Base-by-base conservation (phyloP, 2,888 invertebrate species). In the Tuberolachnus salignus region DNA sequence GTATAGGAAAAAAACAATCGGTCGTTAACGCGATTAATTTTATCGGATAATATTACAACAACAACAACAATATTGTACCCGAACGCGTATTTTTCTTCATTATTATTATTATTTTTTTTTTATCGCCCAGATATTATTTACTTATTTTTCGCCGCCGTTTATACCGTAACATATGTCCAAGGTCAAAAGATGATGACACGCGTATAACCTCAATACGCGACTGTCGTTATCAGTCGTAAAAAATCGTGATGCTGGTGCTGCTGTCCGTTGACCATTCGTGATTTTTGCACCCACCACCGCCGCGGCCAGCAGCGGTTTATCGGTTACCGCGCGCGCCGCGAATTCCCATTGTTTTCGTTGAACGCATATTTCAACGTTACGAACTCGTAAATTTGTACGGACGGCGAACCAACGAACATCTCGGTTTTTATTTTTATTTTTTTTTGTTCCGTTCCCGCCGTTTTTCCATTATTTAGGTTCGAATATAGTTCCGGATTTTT, bases 11-110 rank as follows among this genome's bases (percentile, higher is more conserved):
- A 72, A 49, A 49, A 72, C 59, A 72, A 72, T 72, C 19, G 49
- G 59, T 49, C 59, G 59, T 72, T 59, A 59, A 72, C 71, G 59
- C 3, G 3, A 34, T 34, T 4, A 34, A 72, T 72, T 72, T 72
- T 2, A 46, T 61, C 19, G 71, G 26, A 49, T 49, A 49, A 14
- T 64, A 46, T 44, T 21, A 44, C 14, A 44, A 8, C 11, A 59
- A 1, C 10, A 2, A 64, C 14, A 3, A 3, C 2, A 14, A 16
- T 26, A 49, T 26, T 44, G 11, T 10, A 34, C 34, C 42, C 14
- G 11, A 3, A 34, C 34, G 42, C 14, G 13, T 70, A 19, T 19
- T 44, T 57, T 70, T n/a, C n/a, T n/a, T n/a, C n/a, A n/a, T n/a
- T n/a, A n/a, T n/a, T n/a, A n/a, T n/a, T n/a, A n/a, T n/a, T n/a